Base-by-base conservation (phyloP, 2,797 vertebrate genomes). In the Ambastaia sidthimunki region DNA sequence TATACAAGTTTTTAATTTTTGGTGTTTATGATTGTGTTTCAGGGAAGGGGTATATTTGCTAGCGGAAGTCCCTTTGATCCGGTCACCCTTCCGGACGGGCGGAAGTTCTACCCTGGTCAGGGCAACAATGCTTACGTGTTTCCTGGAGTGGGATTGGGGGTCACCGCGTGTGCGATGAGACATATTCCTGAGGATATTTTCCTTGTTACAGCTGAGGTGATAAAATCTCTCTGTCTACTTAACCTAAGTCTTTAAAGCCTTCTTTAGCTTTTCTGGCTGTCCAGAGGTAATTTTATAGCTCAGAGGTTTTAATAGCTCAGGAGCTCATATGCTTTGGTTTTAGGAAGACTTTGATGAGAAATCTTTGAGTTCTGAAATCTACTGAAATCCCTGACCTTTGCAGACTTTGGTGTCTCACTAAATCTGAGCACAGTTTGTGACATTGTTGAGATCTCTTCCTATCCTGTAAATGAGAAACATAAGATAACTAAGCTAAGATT, bases 71-170 rank as follows among this genome's bases (percentile, higher is more conserved):
- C 98, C 3, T 99, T 99, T 85, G 93, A 96, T 87, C 94, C 95
- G 0, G 96, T 99, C 83, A 96, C 94, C 18, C 94, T 99, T 80
- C 89, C 95, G 10, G 92, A 94, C 13, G 98, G 98, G 48, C 90
- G 87, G 78, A 96, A 85, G 0, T 91, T 98, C 28, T 92, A 91
- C 88, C 98, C 98, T 1, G 98, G 98, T 41, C 98, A 99, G 91
- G 98, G 98, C 52, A 99, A 99, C 92, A 99, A 99, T 48, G 93
- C 98, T 68, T 99, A 99, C 28, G 97, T 99, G 89, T 99, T 99
- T 84, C 98, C 98, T 0, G 96, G 97, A 68, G 95, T 99, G 67
- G 97, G 95, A 23, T 93, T 99, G 63, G 97, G 95, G 0, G 91
- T 97, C 79, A 93, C 93, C 5, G 91, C 95, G 0, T 96, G 96